Base-by-base conservation (phyloP, 2,113 vertebrate species). In the Thalassarche chlororhynchos region DNA sequence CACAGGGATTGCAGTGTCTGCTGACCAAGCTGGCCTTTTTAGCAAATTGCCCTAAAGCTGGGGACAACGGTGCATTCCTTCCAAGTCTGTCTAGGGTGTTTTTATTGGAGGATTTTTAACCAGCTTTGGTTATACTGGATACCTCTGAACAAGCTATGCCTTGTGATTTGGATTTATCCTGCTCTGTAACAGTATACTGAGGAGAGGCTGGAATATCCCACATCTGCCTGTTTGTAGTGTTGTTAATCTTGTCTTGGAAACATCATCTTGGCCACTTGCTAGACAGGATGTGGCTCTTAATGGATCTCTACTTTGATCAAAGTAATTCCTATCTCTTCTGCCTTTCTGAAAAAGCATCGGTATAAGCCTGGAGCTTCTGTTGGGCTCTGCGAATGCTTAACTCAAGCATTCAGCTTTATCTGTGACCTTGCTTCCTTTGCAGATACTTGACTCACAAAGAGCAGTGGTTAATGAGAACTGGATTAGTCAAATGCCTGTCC, bases 401-500 rank as follows among this genome's bases (percentile, higher is more conserved):
- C 75, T 70, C 6, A 21, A 81, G 85, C 70, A 20, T 85, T 89
- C 28, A 38, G 84, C 78, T 87, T 87, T 97, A 89, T 96, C 71
- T 95, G 26, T 91, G 97, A 90, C 97, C 96, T 96, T 92, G 93
- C 87, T 95, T 91, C 89, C 65, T 94, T 55, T 91, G 66, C 89
- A 89, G 89, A 95, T 94, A 85, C 29, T 80, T 90, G 62, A 77
- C 82, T 97, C 24, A 12, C 62, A 95, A 87, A 91, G 71, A 91
- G 51, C 76, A 34, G 60, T 84, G 42, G 66, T 91, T 97, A 93
- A 96, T 96, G 82, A 46, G 38, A 66, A 68, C 78, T 64, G 81
- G 96, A 90, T 96, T 96, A 97, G 87, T 93, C 69, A 95, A 95
- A 94, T 89, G 89, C 75, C 62, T 83, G 91, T 89, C 94, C 95